Base-by-base conservation (phyloP, 2,113 vertebrate species). In the Sigmodon hispidus region DNA sequence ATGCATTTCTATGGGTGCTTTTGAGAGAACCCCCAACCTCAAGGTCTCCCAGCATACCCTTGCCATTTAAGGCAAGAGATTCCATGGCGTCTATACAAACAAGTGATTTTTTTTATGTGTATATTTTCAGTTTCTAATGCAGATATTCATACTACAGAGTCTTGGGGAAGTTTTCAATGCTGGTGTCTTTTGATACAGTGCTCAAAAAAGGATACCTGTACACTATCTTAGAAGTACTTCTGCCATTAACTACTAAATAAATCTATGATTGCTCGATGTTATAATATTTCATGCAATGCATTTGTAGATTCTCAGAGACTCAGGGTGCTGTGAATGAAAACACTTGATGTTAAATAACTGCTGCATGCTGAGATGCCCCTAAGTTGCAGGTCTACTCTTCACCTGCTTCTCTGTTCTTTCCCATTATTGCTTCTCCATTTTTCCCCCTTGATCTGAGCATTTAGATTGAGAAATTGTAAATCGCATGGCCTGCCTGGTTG, bases 381-480 rank as follows among this genome's bases (percentile, higher is more conserved):
- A n/a, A 40, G 34, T 59, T 84, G 92, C 13, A 26, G 34, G 24
- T 43, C 52, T 84, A 5, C 57, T 57, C 43, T 70, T 91, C 13
- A 34, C 31, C 43, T 90, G 36, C 48, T 22, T 29, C 50, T 80
- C 40, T 55, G 1, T 52, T 91, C 83, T 87, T 87, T 92, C 50
- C 94, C 65, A 4, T 85, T 92, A n/a, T 16, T 43, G 34, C 34
- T 67, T 91, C n/a, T 94, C 3, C 34, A 0, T 86, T 72, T 65
- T 95, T 61, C 16, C 12, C 48, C 24, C 24, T 87, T 94, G 55
- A 72, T 26, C 77, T 73, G 63, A 80, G 63, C 40, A 34, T 93
- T 95, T 79, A 45, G 94, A 91, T 0, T 57, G 13, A 91, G 75
- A 55, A 8, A 76, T 50, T 93, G 91, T 95, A 76, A 94, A 84